A percentile compares a stretch with the other conserved stretches of the same genome.
Conservation (phyloP, 2,797 vertebrate genomes). For the Diplodus sargus region DNA sequence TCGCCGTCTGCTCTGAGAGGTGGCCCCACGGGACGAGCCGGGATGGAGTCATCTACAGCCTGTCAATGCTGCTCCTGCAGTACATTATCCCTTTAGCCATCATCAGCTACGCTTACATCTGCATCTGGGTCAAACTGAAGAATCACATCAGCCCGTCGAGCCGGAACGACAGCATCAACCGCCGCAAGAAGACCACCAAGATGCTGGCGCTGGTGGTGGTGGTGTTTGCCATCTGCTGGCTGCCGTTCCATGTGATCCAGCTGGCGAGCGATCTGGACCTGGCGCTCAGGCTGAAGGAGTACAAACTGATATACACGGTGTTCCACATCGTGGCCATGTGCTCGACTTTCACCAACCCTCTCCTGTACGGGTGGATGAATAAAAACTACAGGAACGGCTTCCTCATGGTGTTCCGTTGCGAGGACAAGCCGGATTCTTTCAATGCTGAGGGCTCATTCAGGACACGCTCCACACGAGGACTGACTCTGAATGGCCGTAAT, state of each 20-base stretch:
- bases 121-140: conserved; percentile 95
- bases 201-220: conserved; percentile 93
- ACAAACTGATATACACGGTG: conserved; percentile 93
- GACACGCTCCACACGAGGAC: conserved; percentile 86
- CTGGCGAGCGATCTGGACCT: conserved; percentile 92
- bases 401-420: conserved; percentile 92
- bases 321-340: conserved; percentile 96
- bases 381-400: conserved; percentile 96
- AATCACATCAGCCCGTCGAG: conserved; percentile 90
- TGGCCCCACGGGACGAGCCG: conserved; percentile 91
- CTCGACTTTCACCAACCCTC: conserved; percentile 92
- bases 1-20: conserved; percentile 94
- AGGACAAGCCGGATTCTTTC: conserved; percentile 89
- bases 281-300: conserved; percentile 90
- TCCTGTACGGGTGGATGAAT: conserved; percentile 97
- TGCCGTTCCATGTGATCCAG: conserved; percentile 93
- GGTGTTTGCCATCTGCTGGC: conserved; percentile 92
- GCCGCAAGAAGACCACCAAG: conserved; percentile 93
- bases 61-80: conserved; percentile 93
- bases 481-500: conserved; percentile 84
- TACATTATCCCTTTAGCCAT: conserved; percentile 90
- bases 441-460: conserved; percentile 90
- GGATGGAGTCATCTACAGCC: conserved; percentile 93
- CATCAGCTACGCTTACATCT: conserved; percentile 93
- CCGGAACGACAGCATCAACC: conserved; percentile 87